phyloP scores from a whole-genome alignment of 2,113 vertebrate genomes.

The Raphicerus campestris region DNA sequence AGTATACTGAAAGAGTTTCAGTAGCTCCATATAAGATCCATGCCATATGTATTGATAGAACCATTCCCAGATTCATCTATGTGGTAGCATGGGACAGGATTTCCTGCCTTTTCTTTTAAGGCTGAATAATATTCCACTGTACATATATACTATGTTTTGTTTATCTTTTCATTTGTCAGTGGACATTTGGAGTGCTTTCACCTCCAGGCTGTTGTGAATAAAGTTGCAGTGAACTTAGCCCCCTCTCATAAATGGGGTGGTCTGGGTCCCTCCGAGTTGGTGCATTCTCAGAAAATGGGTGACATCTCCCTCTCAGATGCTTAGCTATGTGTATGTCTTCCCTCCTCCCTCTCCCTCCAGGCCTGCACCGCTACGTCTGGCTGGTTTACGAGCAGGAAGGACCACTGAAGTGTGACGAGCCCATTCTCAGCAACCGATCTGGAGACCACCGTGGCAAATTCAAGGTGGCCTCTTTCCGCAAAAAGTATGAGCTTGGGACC shows the following conservation, averaged over 20 bases:
- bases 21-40: not conserved
- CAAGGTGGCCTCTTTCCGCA: constrained; percentile 88
- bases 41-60: not conserved
- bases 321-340: not conserved
- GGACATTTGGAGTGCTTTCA: not conserved
- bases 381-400: constrained; percentile 92
- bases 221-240: not conserved
- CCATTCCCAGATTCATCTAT: not conserved
- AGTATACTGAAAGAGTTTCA: not conserved
- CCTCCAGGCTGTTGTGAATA: not conserved
- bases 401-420: constrained; percentile 84
- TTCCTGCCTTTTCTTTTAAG: not conserved
- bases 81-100: not conserved
- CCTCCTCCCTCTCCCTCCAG: constrained; percentile 70
- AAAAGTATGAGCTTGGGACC: constrained; percentile 87
- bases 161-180: not conserved
- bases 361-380: constrained; percentile 97
- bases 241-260: not conserved
- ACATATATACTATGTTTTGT: not conserved
- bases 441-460: constrained; percentile 91
- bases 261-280: not conserved
- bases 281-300: not conserved
- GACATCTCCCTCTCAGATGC: not conserved
- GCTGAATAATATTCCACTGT: not conserved
- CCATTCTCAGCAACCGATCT: constrained; percentile 87